phyloP scores from a whole-genome alignment of 35 echinoderm and acorn worm species.

The Chiridota heheva region DNA sequence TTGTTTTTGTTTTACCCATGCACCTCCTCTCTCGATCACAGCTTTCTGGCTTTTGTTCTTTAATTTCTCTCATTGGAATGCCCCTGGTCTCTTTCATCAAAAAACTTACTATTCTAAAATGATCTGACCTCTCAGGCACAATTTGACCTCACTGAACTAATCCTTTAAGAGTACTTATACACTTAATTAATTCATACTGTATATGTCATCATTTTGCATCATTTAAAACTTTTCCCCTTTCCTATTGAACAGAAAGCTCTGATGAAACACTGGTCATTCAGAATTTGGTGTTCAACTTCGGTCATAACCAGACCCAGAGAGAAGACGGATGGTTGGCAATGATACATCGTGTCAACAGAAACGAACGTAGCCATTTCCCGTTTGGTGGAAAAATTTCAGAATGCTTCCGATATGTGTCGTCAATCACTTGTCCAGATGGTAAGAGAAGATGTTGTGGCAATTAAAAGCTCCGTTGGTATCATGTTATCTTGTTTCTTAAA shows the following conservation, averaged over 20 bases:
- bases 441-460: background rate
- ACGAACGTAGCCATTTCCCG: constrained; percentile 79
- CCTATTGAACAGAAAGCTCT: no score
- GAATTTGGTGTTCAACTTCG: constrained; percentile 84
- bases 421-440: constrained; percentile 89
- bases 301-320: constrained; percentile 94
- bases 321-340: constrained; percentile 81
- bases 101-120: no score
- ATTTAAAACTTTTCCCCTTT: background rate
- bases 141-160: no score
- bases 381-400: constrained; percentile 64
- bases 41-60: no score
- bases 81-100: no score
- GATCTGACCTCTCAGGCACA: no score
- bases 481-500: no score
- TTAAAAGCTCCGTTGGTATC: no score
- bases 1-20: no score
- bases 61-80: no score
- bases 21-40: no score
- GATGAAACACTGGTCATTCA: constrained; percentile 74
- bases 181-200: background rate
- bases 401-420: constrained; percentile 91
- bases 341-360: constrained; percentile 77
- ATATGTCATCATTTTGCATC: background rate
- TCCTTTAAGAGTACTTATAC: no score